These are phyloP conservation scores for Synergus gifuensis DNA, from an alignment of 2,888 invertebrate genomes.

Conservation along the genomic window DNA sequence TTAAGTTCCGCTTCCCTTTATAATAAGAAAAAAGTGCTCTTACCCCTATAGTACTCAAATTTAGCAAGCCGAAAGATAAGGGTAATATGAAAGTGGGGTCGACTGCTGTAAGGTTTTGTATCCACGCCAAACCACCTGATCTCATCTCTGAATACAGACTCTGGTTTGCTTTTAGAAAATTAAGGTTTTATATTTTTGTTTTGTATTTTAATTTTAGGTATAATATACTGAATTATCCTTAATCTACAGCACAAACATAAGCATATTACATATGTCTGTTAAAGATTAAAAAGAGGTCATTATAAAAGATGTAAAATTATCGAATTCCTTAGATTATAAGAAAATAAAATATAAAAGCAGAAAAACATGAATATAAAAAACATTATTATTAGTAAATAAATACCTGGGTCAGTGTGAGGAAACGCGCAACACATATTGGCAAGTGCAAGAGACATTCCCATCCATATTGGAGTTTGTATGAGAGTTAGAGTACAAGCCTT, in stretches of 20 bases:
- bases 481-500: not conserved
- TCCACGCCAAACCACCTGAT: conserved; percentile 7
- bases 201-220: not conserved
- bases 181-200: not conserved
- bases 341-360: no score
- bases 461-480: conserved; percentile 6
- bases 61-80: not conserved
- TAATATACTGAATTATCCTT: no score
- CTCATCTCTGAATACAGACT: not conserved
- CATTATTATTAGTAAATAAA: not conserved
- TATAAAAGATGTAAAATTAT: no score
- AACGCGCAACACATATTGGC: conserved; percentile 18
- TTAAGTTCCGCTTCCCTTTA: no score
- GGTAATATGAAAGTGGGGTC: conserved; percentile 13
- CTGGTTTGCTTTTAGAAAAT: conserved; percentile 2
- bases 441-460: conserved; percentile 3
- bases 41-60: conserved; percentile 1
- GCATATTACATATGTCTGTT: no score
- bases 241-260: no score
- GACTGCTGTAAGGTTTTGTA: conserved; percentile 14
- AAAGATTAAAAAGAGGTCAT: no score
- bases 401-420: conserved; percentile 15
- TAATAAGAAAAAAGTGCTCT: not conserved
- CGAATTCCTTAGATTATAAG: no score
- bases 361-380: no score